Percentiles rank a stretch among this genome's conserved stretches.
Conservation (phyloP, 2,888 invertebrate species). For the Nephrotoma flavescens region DNA sequence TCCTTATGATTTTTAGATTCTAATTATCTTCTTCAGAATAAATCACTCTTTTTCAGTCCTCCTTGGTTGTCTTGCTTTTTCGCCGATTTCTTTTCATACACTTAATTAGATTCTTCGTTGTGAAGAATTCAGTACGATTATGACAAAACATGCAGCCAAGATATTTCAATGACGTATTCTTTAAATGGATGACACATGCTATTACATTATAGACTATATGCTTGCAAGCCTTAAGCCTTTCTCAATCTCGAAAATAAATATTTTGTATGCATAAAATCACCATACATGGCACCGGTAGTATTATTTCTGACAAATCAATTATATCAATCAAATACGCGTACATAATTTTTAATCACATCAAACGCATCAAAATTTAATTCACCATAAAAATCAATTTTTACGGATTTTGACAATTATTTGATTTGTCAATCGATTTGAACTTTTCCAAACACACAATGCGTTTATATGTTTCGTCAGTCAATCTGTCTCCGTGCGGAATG, state of each 20-base stretch:
- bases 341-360: neutral
- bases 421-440: neutral
- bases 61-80: too few relatives aligned
- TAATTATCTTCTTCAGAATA: too few relatives aligned
- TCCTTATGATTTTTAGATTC: too few relatives aligned
- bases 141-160: neutral
- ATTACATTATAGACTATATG: neutral
- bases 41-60: too few relatives aligned
- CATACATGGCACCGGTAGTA: neutral
- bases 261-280: too few relatives aligned
- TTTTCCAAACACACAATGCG: neutral
- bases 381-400: neutral
- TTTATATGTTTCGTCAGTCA: neutral
- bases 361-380: neutral
- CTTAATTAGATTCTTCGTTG: neutral
- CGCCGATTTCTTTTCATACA: too few relatives aligned
- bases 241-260: neutral
- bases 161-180: too few relatives aligned
- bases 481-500: neutral
- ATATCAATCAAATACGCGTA: neutral
- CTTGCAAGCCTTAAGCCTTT: neutral
- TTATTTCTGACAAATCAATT: neutral
- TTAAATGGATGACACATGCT: too few relatives aligned
- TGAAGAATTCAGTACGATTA: neutral
- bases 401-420: neutral